Conservation (phyloP, 2,888 invertebrate species). For the Coenonympha glycerion region DNA sequence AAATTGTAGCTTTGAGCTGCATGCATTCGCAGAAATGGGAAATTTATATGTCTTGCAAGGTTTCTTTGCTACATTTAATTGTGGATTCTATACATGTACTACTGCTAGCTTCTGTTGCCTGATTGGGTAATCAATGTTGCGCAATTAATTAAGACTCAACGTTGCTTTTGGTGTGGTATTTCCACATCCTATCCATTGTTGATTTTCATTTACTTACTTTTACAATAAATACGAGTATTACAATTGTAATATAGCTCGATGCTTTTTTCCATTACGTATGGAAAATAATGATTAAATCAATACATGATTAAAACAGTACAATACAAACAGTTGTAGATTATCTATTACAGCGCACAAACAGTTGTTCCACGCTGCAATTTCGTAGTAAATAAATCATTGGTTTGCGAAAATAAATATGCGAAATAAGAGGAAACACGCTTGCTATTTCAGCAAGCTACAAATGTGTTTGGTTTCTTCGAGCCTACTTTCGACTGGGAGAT, state of each 20-base stretch:
- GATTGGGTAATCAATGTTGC: background rate
- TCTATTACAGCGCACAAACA: constrained; percentile 3
- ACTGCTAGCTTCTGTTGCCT: background rate
- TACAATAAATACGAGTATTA: too few relatives aligned
- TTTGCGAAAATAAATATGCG: constrained; percentile 23
- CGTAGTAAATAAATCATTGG: constrained; percentile 21
- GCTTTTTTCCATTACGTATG: too few relatives aligned
- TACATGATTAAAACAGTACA: too few relatives aligned
- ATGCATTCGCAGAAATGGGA: background rate
- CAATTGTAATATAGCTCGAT: too few relatives aligned
- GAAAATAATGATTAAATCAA: too few relatives aligned
- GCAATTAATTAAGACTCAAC: background rate
- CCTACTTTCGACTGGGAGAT: background rate
- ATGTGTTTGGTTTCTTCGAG: constrained; percentile 13
- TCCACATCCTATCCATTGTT: too few relatives aligned
- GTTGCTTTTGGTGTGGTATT: too few relatives aligned
- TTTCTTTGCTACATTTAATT: background rate
- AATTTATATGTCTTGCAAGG: constrained; percentile 4
- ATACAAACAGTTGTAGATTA: background rate
- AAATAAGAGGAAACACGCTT: constrained; percentile 7
- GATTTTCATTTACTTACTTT: too few relatives aligned
- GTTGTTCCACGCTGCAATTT: constrained; percentile 8
- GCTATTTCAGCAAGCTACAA: constrained; percentile 13
- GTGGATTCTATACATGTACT: background rate
- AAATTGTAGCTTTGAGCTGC: constrained; percentile 13